Evolutionary conservation across 2,797 vertebrate genomes (phyloP).

Genomic region (Chelidonichthys spinosus): DNA sequence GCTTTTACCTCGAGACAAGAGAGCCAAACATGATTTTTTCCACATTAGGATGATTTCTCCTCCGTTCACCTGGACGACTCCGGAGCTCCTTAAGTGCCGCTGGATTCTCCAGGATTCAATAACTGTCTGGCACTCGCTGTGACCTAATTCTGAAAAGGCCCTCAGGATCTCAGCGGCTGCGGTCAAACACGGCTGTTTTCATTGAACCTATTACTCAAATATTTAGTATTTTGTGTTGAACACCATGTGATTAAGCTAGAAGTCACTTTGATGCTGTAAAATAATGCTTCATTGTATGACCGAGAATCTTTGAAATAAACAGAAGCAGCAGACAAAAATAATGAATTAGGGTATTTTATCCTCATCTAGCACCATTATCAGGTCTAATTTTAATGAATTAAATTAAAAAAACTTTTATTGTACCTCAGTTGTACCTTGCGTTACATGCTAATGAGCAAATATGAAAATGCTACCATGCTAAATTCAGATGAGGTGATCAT

Average conservation of each 20-base stretch:
- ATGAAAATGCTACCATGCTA: neutral
- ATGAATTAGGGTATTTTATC: no score
- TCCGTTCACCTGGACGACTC: conserved; percentile 70
- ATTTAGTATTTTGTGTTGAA: conserved; percentile 52
- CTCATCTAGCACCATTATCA: no score
- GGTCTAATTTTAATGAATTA: no score
- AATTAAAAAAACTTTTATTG: no score
- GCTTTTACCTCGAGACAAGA: conserved; percentile 40
- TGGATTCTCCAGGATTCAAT: conserved; percentile 74
- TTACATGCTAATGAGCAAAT: neutral
- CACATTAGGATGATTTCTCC: conserved; percentile 57
- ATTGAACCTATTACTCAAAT: conserved; percentile 68
- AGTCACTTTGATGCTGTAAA: conserved; percentile 51
- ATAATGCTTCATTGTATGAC: conserved; percentile 23
- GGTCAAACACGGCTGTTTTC: conserved; percentile 74
- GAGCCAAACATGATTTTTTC: conserved; percentile 60
- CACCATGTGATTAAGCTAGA: conserved; percentile 54
- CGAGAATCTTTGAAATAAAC: conserved; percentile 34
- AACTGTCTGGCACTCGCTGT: conserved; percentile 72
- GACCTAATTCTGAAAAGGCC: conserved; percentile 63
- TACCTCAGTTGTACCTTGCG: neutral
- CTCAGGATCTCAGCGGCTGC: conserved; percentile 53
- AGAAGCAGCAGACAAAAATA: conserved; percentile 6
- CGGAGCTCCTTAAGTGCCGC: conserved; percentile 63
- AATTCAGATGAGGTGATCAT: neutral